Percentiles rank a stretch among this genome's conserved stretches.
These are phyloP conservation scores for Macaca fascicularis DNA, from an alignment of 2,113 vertebrate genomes.

Conservation along the genomic window T2T-MFA8v1.1 NC_088375.1:45958501-45959000, in stretches of 20 bases:
- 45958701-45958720: constrained; percentile 4
- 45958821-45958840: background rate
- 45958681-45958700: background rate
- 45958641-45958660: background rate
- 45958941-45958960: background rate
- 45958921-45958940: background rate
- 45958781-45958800: background rate
- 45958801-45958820: background rate
- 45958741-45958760: background rate
- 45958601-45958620: background rate
- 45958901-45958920: background rate
- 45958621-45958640: background rate
- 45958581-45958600: background rate
- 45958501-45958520: background rate
- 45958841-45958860: background rate
- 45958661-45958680: background rate
- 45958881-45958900: background rate
- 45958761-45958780: background rate
- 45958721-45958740: background rate
- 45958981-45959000: background rate
- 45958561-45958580: background rate
- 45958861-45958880: background rate
- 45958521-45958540: background rate
- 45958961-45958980: background rate
- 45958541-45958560: background rate